Conservation (phyloP, 2,113 vertebrate genomes). For the Menura novaehollandiae region DNA sequence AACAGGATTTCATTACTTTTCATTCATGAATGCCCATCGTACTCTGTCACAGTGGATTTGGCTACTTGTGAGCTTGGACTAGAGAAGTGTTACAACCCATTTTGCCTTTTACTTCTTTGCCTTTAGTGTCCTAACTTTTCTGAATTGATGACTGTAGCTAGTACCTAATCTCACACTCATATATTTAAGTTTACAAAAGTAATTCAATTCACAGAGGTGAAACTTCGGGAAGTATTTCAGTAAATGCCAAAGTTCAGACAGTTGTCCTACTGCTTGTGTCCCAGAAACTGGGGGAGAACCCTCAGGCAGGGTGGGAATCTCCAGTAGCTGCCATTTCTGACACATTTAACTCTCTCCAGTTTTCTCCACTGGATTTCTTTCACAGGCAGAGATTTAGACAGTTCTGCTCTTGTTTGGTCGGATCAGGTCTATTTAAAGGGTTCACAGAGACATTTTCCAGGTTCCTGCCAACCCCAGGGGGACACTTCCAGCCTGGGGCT, state of each 20-base stretch:
- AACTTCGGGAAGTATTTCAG: background rate
- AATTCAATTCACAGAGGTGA: background rate
- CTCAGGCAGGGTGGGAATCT: background rate
- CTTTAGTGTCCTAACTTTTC: background rate
- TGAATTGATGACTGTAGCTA: background rate
- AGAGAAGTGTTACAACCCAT: background rate
- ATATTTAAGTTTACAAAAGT: background rate
- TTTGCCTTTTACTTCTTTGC: background rate
- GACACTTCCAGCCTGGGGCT: background rate
- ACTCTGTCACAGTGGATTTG: background rate
- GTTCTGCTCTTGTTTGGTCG: background rate
- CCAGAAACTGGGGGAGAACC: background rate
- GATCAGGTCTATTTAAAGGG: background rate
- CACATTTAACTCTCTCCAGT: background rate
- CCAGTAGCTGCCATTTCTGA: background rate
- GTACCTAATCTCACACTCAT: background rate
- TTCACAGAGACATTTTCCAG: background rate
- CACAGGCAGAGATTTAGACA: background rate
- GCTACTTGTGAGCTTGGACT: background rate
- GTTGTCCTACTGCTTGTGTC: background rate
- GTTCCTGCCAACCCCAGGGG: background rate
- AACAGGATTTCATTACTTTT: background rate
- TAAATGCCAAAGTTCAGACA: background rate
- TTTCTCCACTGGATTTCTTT: background rate
- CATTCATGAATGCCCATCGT: rapidly evolving